Evolutionary conservation across 2,888 invertebrate species (phyloP), one percentile per base, ranked within the genome.

Genomic region (Metalampra italica): DNA sequence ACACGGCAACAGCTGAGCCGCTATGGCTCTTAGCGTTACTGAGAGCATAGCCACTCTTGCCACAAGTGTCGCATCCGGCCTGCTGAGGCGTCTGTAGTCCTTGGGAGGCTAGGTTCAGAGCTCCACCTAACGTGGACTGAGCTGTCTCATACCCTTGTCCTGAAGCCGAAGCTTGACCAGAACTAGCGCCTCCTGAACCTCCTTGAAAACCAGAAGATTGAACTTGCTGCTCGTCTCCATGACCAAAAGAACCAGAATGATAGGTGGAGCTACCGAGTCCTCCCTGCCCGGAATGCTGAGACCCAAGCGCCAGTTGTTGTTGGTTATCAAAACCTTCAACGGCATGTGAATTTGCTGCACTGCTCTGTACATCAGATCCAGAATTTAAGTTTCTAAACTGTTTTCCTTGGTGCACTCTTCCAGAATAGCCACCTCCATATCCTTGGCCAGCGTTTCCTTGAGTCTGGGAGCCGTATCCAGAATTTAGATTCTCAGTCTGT

Each of bases 21-120:
- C 62, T 74, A 45, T 71, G 63, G 52, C 84, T 87, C 59, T 77
- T 82, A n/a, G 88, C 88, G 37, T 88, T 88, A 52, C 88, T 88
- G 9, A 82, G 63, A 8, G 89, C 87, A 38, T 78, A 85, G 54
- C 68, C 73, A 50, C 77, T 74, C 51, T 80, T 84, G 9, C 78
- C 75, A 32, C 88, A 89, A 22, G 83, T 77, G 32, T 70, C 75
- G 54, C 87, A 87, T 4, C 72, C 77, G 5, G 63, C 9, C n/a
- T 62, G 55, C 29, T 63, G 50, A 11, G 75, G 58, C 1, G 76
- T 57, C 37, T 80, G 70, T 2, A 82, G 54, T 1, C 84, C 82
- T 53, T 85, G 78, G 1, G 71, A 65, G 7, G 84, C 82, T 7
- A 86, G 61, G 4, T 70, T 60, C 29, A 83, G 53, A n/a, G 83